Evolutionary conservation across 2,888 invertebrate genomes (phyloP).

Genomic region (Siphonodentalium dalli): DNA sequence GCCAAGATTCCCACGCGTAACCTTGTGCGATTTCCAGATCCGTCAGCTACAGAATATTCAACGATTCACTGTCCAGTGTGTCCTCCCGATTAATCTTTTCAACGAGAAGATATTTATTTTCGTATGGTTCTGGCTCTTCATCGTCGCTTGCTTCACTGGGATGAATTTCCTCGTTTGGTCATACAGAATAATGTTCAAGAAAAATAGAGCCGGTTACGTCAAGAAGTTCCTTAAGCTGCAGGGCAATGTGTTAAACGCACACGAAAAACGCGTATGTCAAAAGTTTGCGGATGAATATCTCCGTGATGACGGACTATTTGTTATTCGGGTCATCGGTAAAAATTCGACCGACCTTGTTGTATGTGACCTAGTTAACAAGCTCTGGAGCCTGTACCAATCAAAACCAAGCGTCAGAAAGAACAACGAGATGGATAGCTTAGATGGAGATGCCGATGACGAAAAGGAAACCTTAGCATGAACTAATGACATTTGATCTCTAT

Average conservation of each 20-base stretch:
- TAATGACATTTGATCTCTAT: too few relatives aligned
- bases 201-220: constrained; percentile 39
- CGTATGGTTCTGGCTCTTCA: constrained; percentile 54
- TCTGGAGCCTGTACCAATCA: constrained; percentile 48
- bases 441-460: too few relatives aligned
- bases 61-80: constrained; percentile 51
- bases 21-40: constrained; percentile 56
- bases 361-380: constrained; percentile 40
- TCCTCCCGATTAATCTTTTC: constrained; percentile 55
- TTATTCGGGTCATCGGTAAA: constrained; percentile 42
- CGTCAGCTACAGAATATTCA: constrained; percentile 53
- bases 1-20: constrained; percentile 46
- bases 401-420: too few relatives aligned
- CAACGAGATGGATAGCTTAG: too few relatives aligned
- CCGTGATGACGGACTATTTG: constrained; percentile 52
- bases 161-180: constrained; percentile 44
- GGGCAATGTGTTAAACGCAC: constrained; percentile 41
- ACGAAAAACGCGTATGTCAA: constrained; percentile 43
- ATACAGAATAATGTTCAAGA: constrained; percentile 39
- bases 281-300: constrained; percentile 51
- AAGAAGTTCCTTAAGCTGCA: constrained; percentile 50
- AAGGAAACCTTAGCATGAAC: too few relatives aligned
- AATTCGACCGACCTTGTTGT: constrained; percentile 54
- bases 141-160: constrained; percentile 38
- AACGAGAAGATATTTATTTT: constrained; percentile 57